Evolutionary conservation across 2,888 invertebrate species (phyloP), one percentile per base, ranked within the genome.

Genomic region (Netelia virgata): DNA sequence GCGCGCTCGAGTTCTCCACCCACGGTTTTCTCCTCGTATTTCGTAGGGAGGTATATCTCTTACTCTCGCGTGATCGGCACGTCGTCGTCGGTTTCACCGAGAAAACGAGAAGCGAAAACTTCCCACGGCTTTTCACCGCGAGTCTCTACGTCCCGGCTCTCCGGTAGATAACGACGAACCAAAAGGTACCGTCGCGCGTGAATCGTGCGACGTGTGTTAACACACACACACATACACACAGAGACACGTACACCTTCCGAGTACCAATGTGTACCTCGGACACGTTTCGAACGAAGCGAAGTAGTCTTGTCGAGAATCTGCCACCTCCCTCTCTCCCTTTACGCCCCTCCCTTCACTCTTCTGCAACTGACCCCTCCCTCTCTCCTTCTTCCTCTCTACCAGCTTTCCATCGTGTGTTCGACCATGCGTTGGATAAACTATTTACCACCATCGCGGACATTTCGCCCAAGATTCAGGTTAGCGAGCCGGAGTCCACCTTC

Each of bases 401-500:
- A 36, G 8, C 36, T 36, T 36, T 36, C 6, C 36, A 18, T 1
- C 16, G 57, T 57, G 74, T 79, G 74, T 70, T 74, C 78, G 78
- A 69, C 79, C 79, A 79, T 83, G 78, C 83, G 83, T 79, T 83
- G 69, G 43, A 63, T 83, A 79, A 61, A 70, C 69, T 78, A 78
- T 83, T 83, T 78, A 74, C 78, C 77, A 69, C 68, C 83, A 83
- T 78, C 73, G 61, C 57, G 61, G 55, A 83, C 74, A 83, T 83
- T 83, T 83, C 69, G 66, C 64, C 55, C 78, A 63, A 69, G 78
- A 79, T 83, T 83, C 69, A 83, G 78, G 74, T 79, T 74, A 47
- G 70, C 76, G 36, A 76, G 64, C 82, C 76, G 76, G 70, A 83
- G 78, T 36, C 69, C 78, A 83, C 73, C 73, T 83, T 83, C 68